Percentiles rank a stretch among this genome's conserved stretches.
Evolutionary conservation across 2,888 invertebrate species (phyloP).

Genomic region (Polylopha cassiicola): DNA sequence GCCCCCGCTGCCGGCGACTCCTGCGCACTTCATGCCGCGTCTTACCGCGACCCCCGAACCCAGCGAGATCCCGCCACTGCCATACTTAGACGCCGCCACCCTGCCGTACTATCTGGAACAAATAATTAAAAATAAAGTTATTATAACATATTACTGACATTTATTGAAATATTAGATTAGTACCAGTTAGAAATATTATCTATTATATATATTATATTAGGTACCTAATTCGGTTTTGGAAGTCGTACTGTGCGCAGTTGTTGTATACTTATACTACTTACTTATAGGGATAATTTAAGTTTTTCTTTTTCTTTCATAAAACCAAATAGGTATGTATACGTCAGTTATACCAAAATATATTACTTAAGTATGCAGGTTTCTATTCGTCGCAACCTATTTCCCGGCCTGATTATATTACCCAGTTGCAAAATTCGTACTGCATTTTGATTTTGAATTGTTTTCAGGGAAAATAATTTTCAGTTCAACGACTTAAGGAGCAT

Average conservation of each 20-base stretch:
- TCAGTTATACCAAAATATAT: no score
- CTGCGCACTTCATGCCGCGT: conserved; percentile 79
- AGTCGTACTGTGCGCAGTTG: no score
- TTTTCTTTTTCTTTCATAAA: no score
- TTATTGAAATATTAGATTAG: no score
- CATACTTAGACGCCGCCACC: conserved; percentile 76
- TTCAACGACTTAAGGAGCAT: conserved; percentile 21
- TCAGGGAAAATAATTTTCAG: conserved; percentile 19
- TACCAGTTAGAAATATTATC: no score
- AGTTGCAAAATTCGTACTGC: conserved; percentile 18
- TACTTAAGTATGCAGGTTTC: no score
- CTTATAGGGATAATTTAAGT: no score
- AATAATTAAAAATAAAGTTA: conserved; percentile 21
- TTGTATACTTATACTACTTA: no score
- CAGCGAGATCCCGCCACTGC: conserved; percentile 66
- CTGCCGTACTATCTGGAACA: conserved; percentile 66
- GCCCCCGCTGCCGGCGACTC: conserved; percentile 61
- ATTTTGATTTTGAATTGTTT: conserved; percentile 15
- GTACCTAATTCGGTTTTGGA: no score
- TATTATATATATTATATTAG: no score
- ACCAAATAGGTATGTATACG: no score
- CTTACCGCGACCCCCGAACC: conserved; percentile 62
- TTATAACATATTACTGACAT: no score
- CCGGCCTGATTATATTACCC: conserved; percentile 10
- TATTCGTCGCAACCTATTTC: conserved; percentile 17